These are phyloP conservation scores for Monomorium pharaonis DNA, from an alignment of 1,140 invertebrate genomes.

Conservation along the genomic window DNA sequence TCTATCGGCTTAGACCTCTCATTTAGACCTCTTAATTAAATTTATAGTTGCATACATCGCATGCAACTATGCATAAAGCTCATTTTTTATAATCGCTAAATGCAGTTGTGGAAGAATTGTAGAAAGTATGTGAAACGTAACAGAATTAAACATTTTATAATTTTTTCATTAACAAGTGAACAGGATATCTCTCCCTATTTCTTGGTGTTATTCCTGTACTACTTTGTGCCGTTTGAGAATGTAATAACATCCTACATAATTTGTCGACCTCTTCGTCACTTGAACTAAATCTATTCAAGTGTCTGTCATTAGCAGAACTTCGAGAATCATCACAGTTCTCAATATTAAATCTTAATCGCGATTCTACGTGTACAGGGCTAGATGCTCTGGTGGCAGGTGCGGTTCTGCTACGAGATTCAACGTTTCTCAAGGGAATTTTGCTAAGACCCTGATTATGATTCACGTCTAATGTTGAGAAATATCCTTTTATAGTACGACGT, in stretches of 20 bases:
- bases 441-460: constrained; percentile 83
- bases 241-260: constrained; percentile 78
- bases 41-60: not conserved
- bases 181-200: constrained; percentile 72
- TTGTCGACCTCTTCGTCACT: constrained; percentile 82
- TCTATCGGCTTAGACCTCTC: not conserved
- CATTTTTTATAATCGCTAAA: not conserved
- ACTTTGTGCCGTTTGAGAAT: constrained; percentile 64
- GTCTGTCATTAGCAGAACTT: constrained; percentile 40
- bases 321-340: constrained; percentile 58
- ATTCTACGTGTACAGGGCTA: constrained; percentile 76
- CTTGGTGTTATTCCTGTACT: constrained; percentile 60
- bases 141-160: constrained; percentile 37
- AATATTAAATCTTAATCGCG: constrained; percentile 71
- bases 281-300: constrained; percentile 75
- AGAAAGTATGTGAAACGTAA: constrained; percentile 10
- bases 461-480: constrained; percentile 79
- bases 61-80: constrained; percentile 7
- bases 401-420: constrained; percentile 80
- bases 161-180: constrained; percentile 76
- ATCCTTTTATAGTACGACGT: constrained; percentile 73
- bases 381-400: constrained; percentile 82
- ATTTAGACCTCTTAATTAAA: constrained; percentile 2
- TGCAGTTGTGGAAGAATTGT: not conserved
- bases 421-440: constrained; percentile 80